Conservation (phyloP, 2,113 vertebrate genomes). For the Dromiciops gliroides region DNA sequence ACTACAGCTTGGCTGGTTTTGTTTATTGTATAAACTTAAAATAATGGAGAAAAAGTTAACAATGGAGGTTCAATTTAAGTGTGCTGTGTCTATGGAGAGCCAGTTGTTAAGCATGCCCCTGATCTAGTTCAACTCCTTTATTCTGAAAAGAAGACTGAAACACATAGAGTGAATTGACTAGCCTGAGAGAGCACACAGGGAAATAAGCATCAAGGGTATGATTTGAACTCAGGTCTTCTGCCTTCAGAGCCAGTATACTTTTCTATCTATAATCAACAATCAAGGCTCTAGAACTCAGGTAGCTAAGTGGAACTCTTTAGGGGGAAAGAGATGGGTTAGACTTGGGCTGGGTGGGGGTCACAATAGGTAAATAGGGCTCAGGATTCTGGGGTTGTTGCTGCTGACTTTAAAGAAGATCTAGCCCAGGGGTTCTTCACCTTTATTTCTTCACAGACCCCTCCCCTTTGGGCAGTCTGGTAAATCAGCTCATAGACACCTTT, state of each 20-base stretch:
- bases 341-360: too few relatives aligned
- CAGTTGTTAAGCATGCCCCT: too few relatives aligned
- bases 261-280: background rate
- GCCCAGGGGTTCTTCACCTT: background rate
- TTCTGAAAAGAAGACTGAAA: background rate
- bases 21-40: too few relatives aligned
- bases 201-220: background rate
- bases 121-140: background rate
- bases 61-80: background rate
- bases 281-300: background rate
- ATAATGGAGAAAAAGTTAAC: background rate
- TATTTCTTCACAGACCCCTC: background rate
- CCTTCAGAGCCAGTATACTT: background rate
- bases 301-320: background rate
- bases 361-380: background rate
- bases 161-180: background rate
- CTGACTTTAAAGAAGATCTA: background rate
- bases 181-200: background rate
- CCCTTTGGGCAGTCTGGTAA: background rate
- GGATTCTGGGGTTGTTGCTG: background rate
- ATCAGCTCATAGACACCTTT: background rate
- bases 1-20: too few relatives aligned
- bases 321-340: background rate
- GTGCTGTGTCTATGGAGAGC: background rate
- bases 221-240: background rate